Conservation (phyloP, 2,888 invertebrate species). For the Blastobasis adustella region DNA sequence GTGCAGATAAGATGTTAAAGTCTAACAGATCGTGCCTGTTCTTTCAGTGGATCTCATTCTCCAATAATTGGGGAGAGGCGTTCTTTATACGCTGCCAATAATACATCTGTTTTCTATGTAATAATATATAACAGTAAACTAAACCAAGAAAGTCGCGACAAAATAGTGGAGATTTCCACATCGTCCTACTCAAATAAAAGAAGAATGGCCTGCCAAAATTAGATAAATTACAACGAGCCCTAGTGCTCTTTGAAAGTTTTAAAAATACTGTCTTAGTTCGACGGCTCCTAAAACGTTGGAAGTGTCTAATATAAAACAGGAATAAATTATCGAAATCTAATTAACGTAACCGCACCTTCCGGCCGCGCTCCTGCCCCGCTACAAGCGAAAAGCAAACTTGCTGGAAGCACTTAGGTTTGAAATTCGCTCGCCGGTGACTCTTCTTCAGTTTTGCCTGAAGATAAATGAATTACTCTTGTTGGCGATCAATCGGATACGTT, state of each 20-base stretch:
- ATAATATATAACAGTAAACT: no score
- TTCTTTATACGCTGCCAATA: no score
- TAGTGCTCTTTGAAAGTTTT: neutral
- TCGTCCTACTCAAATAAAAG: neutral
- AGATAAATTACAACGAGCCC: neutral
- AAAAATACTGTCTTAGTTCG: neutral
- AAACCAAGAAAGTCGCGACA: neutral
- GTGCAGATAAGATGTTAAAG: no score
- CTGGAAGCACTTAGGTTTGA: slow-evolving; percentile 11
- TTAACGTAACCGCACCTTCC: slow-evolving; percentile 36
- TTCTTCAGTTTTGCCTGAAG: slow-evolving; percentile 28
- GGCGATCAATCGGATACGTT: slow-evolving; percentile 65
- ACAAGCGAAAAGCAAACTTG: slow-evolving; percentile 10
- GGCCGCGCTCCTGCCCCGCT: slow-evolving; percentile 16
- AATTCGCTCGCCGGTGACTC: slow-evolving; percentile 11
- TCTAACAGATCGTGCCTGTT: no score
- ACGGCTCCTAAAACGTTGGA: slow-evolving; percentile 16
- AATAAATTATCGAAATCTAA: slow-evolving; percentile 22
- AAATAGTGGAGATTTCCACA: slow-evolving; percentile 8
- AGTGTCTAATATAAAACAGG: slow-evolving; percentile 15
- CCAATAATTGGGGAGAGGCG: no score
- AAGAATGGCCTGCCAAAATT: neutral
- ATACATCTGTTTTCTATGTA: no score
- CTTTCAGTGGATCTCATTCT: no score
- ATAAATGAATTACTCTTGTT: slow-evolving; percentile 71